phyloP scores from a whole-genome alignment of 64 coral and sea anemone genomes.

The Platygyra sinensis region DNA sequence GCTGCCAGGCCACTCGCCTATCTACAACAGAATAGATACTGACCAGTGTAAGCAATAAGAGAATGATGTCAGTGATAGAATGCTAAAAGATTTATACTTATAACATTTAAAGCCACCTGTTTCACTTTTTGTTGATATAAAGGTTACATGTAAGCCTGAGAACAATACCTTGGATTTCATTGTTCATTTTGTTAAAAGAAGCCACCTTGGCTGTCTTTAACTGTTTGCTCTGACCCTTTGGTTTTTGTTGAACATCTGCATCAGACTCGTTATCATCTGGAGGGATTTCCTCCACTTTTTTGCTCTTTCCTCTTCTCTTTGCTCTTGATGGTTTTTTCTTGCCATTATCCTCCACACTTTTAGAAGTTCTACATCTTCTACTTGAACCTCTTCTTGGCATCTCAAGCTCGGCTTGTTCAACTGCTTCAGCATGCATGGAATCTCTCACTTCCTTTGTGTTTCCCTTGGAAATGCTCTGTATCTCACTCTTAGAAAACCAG shows the following conservation, averaged over 20 bases:
- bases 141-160: neutral
- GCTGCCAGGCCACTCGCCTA: too few species aligned
- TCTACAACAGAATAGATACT: too few species aligned
- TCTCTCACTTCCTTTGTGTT: neutral
- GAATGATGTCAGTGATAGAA: too few species aligned
- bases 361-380: neutral
- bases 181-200: neutral
- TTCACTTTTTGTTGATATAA: too few species aligned
- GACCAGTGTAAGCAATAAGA: too few species aligned
- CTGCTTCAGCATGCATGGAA: neutral
- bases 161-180: neutral
- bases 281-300: constrained; percentile 9
- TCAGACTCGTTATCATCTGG: constrained; percentile 24
- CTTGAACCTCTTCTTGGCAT: constrained; percentile 27
- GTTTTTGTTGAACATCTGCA: constrained; percentile 1
- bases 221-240: neutral
- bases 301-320: constrained; percentile 37
- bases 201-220: neutral
- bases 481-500: neutral
- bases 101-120: too few species aligned
- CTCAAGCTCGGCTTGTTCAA: constrained; percentile 7
- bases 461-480: neutral
- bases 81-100: too few species aligned
- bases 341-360: neutral
- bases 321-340: constrained; percentile 34